Percentiles rank a stretch among this genome's conserved stretches.
These are phyloP conservation scores for Caenorhabditis angaria DNA, from an alignment of 2,888 invertebrate genomes.

Conservation along the genomic window DNA sequence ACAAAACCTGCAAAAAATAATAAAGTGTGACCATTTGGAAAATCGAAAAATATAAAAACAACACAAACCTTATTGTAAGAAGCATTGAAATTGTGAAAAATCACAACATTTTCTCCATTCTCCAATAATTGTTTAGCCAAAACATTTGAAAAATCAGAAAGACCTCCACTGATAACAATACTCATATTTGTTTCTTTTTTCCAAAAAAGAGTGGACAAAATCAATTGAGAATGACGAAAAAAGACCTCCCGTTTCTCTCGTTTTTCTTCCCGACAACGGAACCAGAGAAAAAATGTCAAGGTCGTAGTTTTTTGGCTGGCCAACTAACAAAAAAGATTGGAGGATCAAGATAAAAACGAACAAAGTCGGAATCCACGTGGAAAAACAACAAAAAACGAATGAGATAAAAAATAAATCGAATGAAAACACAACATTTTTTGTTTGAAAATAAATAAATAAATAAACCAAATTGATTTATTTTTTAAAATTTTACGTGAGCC, in stretches of 20 bases:
- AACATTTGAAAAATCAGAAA: conserved; percentile 24
- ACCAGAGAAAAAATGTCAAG: conserved; percentile 4
- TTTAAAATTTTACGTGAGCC: no score
- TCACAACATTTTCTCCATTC: conserved; percentile 11
- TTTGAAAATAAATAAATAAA: not conserved
- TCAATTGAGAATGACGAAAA: not conserved
- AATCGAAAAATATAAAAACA: not conserved
- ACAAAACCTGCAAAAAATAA: conserved; percentile 1
- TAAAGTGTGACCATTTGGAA: not conserved
- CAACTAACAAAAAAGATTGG: no score
- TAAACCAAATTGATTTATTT: no score
- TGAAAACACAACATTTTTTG: no score
- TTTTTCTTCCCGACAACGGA: not conserved
- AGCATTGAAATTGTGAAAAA: conserved; percentile 16
- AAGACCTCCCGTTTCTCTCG: no score
- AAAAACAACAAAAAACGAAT: not conserved
- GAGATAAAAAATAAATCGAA: not conserved
- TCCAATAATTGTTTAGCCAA: conserved; percentile 15
- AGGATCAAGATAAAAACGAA: not conserved
- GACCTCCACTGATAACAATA: conserved; percentile 16
- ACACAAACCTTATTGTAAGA: conserved; percentile 11
- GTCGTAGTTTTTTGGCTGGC: not conserved
- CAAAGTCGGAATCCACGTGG: not conserved
- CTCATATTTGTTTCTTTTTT: not conserved
- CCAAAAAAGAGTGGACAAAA: not conserved